Evolutionary conservation across 2,113 vertebrate genomes (phyloP).

Genomic region (Lamprologus lemairii): DNA sequence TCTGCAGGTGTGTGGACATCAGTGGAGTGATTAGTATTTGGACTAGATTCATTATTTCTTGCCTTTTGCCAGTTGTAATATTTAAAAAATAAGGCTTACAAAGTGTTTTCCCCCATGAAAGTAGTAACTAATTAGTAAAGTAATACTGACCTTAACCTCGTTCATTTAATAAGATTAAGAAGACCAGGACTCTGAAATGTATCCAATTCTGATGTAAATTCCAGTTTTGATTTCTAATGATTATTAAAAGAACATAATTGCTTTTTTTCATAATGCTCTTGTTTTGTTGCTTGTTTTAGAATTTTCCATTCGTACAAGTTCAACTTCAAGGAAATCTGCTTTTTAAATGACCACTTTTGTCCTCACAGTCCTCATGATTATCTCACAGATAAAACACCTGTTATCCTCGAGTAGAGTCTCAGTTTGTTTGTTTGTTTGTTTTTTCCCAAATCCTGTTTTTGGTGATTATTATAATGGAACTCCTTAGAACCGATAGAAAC

Average conservation of each 20-base stretch:
- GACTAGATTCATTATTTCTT: neutral
- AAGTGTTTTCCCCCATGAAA: neutral
- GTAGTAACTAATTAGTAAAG: neutral
- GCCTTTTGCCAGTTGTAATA: neutral
- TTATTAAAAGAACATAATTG: neutral
- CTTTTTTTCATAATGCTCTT: neutral
- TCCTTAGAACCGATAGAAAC: rapidly evolving
- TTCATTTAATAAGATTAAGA: neutral
- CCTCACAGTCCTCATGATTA: rapidly evolving
- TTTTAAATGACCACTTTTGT: neutral
- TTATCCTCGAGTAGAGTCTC: neutral
- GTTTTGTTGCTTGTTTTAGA: neutral
- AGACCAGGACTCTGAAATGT: rapidly evolving
- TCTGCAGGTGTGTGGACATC: neutral
- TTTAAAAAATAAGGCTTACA: neutral
- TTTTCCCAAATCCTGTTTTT: neutral
- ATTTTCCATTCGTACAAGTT: neutral
- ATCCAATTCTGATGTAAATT: neutral
- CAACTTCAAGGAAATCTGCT: neutral
- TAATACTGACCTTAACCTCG: neutral
- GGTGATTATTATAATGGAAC: neutral
- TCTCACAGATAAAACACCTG: rapidly evolving
- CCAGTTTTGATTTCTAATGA: neutral
- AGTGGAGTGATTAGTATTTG: neutral
- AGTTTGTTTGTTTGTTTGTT: neutral